Evolutionary conservation across 2,797 vertebrate genomes (phyloP), one percentile per base, ranked within the genome.

Genomic region (Enoplosus armatus): DNA sequence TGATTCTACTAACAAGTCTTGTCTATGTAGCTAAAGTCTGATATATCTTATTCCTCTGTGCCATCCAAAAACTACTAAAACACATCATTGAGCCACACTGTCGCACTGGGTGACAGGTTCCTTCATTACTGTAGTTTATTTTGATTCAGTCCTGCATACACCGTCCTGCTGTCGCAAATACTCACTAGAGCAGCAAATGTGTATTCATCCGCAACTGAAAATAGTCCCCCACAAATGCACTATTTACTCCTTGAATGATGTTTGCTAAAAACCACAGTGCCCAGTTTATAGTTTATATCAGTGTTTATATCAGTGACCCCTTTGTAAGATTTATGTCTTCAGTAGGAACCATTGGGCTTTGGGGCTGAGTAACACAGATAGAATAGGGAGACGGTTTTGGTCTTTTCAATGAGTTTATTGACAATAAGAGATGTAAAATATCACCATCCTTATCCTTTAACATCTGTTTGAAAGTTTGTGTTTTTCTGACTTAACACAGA

Each of bases 201-300:
- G 37, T 50, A 41, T 71, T 8, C 24, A 66, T 54, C 10, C 24
- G 0, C 62, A 48, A 4, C 11, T 78, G 68, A 54, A 74, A 75
- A 58, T n/a, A 45, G 1, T 59, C 27, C 63, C 58, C 1, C 26
- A 55, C 35, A 72, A 53, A 29, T 54, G 45, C 27, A 1, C 12
- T 8, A 22, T 56, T 58, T 18, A 59, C 61, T 45, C 8, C 9
- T 35, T 55, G 18, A 39, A 10, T 22, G 1, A 22, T 6, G 7
- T 31, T 26, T 27, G 22, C 3, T 22, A 8, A 41, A 50, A 51
- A 18, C 18, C 2, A 45, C 18, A n/a, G 0, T 26, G 10, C 26
- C 10, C n/a, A 24, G n/a, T n/a, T n/a, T n/a, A n/a, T n/a, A n/a
- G n/a, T n/a, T n/a, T n/a, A n/a, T n/a, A n/a, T n/a, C n/a, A n/a